phyloP scores from a whole-genome alignment of 2,113 vertebrate species.

The Salvelinus namaycush region DNA sequence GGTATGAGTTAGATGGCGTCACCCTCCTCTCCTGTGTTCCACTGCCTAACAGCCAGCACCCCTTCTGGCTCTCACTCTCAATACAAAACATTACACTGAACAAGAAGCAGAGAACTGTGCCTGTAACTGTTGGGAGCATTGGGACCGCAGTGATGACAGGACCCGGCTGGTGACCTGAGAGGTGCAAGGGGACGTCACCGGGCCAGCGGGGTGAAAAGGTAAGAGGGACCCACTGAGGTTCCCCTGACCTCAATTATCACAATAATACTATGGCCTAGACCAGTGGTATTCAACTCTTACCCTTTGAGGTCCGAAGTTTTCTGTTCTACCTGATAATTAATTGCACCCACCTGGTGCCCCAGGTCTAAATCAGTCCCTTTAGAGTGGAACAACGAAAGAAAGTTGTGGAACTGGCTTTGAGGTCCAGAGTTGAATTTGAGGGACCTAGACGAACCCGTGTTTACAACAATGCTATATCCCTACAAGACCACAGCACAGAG shows the following conservation, averaged over 20 bases:
- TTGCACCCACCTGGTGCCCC: too few species aligned
- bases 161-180: slow-evolving; percentile 44
- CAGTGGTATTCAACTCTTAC: too few species aligned
- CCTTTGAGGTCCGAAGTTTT: too few species aligned
- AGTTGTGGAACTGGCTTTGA: too few species aligned
- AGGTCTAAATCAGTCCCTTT: too few species aligned
- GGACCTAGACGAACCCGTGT: neutral
- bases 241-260: slow-evolving; percentile 18
- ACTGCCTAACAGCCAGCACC: neutral
- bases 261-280: neutral
- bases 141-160: slow-evolving; percentile 47
- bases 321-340: too few species aligned
- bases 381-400: too few species aligned
- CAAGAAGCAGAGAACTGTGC: slow-evolving; percentile 53
- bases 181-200: slow-evolving; percentile 10
- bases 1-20: neutral
- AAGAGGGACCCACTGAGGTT: slow-evolving; percentile 28
- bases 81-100: slow-evolving; percentile 30
- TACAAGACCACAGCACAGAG: too few species aligned
- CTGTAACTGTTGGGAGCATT: slow-evolving; percentile 19
- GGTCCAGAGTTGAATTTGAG: too few species aligned
- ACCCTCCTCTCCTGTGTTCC: neutral
- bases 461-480: too few species aligned
- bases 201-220: slow-evolving; percentile 41
- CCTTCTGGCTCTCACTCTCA: slow-evolving; percentile 11